phyloP scores from a whole-genome alignment of 2,797 vertebrate species.

The Sciurus carolinensis region DNA sequence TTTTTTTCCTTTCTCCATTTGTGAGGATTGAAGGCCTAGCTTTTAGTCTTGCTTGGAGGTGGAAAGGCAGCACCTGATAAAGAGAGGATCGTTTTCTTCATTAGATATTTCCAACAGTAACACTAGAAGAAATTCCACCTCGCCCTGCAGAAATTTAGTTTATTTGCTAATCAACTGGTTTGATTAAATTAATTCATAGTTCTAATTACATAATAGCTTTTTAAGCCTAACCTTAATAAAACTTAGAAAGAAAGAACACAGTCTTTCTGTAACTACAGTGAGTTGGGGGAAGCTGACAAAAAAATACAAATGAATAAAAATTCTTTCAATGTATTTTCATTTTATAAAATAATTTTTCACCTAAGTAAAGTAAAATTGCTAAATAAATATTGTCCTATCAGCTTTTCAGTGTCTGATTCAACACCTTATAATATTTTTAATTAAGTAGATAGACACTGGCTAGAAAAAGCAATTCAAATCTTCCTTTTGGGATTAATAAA shows the following conservation, averaged over 20 bases:
- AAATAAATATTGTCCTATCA: neutral
- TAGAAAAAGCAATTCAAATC: constrained; percentile 7
- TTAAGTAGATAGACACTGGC: neutral
- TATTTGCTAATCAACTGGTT: constrained; percentile 29
- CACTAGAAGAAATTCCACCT: constrained; percentile 3
- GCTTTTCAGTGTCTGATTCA: neutral
- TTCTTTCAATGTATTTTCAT: neutral
- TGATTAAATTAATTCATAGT: constrained; percentile 45
- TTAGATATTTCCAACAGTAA: constrained; percentile 60
- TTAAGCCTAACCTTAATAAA: constrained; percentile 22
- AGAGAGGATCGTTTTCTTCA: constrained; percentile 63
- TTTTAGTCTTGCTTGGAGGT: constrained; percentile 63
- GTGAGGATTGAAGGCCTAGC: neutral
- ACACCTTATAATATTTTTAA: neutral
- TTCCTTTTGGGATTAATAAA: neutral
- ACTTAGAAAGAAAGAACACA: neutral
- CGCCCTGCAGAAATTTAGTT: constrained; percentile 2
- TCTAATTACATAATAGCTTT: neutral
- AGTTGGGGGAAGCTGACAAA: neutral
- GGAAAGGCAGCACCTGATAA: constrained; percentile 33
- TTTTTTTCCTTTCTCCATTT: constrained; percentile 51
- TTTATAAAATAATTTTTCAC: neutral
- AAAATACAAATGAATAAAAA: neutral
- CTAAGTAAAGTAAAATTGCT: neutral
- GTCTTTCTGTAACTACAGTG: neutral